Conservation (phyloP, 2,113 vertebrate species). For the Sitta europaea region DNA sequence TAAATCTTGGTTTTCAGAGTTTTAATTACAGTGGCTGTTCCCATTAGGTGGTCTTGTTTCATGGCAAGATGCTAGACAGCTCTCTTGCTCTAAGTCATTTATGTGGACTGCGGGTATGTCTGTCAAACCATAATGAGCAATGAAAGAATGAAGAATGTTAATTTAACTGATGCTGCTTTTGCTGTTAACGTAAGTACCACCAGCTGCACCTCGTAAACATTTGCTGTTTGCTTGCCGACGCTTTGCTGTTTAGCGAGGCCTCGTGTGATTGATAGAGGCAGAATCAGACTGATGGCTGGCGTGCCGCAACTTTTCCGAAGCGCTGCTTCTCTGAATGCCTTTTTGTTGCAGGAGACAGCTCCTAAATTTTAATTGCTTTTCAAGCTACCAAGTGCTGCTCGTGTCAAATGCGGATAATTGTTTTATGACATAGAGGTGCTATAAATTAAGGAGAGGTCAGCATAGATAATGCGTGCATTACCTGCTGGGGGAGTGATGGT, state of each 20-base stretch:
- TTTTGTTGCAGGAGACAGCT: conserved; percentile 65
- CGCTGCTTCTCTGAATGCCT: conserved; percentile 20
- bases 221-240: conserved; percentile 33
- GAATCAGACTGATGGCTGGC: conserved; percentile 60
- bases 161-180: conserved; percentile 70
- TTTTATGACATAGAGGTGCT: conserved; percentile 62
- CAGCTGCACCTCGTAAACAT: conserved; percentile 71
- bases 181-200: conserved; percentile 70
- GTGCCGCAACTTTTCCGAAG: conserved; percentile 10
- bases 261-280: conserved; percentile 59
- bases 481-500: neutral
- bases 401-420: conserved; percentile 69
- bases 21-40: conserved; percentile 69
- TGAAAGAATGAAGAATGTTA: conserved; percentile 74
- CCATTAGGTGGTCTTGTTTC: conserved; percentile 66
- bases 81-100: conserved; percentile 62
- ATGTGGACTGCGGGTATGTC: conserved; percentile 65
- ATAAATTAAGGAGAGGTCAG: conserved; percentile 67
- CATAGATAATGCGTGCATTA: conserved; percentile 15
- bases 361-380: conserved; percentile 74
- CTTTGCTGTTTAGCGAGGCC: conserved; percentile 30
- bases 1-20: conserved; percentile 63
- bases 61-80: conserved; percentile 60
- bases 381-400: conserved; percentile 46
- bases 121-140: conserved; percentile 68